Evolutionary conservation across 2,797 vertebrate genomes (phyloP).

Genomic region (Numenius phaeopus): DNA sequence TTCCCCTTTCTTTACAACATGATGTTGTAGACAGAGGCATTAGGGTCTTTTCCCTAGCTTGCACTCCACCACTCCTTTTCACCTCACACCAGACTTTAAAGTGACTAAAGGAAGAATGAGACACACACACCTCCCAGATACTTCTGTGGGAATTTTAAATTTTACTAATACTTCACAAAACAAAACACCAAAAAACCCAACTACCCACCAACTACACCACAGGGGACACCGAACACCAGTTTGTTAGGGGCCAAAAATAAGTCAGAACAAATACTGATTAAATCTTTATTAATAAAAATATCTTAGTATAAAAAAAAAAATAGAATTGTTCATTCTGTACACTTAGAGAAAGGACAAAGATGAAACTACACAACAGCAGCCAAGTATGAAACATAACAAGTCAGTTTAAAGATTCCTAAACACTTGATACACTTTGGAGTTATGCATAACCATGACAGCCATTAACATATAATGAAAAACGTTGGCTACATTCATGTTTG

Average conservation of each 20-base stretch:
- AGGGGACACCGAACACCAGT: not conserved
- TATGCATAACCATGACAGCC: not conserved
- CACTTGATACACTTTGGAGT: not conserved
- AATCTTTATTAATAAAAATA: constrained; percentile 60
- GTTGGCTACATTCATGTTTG: not conserved
- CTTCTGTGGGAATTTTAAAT: not conserved
- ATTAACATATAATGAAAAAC: not conserved
- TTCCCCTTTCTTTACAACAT: not conserved
- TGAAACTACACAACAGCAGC: not conserved
- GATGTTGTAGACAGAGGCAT: fast-evolving
- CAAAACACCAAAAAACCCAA: not conserved
- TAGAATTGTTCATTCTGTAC: not conserved
- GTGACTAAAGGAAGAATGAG: not conserved
- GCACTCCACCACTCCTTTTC: not conserved
- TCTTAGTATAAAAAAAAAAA: constrained; percentile 40
- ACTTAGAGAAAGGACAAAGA: not conserved
- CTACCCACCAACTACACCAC: not conserved
- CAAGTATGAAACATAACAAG: not conserved
- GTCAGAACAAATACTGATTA: not conserved
- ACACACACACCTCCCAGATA: fast-evolving
- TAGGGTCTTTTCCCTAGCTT: not conserved
- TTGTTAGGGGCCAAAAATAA: not conserved
- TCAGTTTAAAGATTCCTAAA: not conserved
- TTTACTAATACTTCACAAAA: not conserved
- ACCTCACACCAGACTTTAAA: not conserved